Evolutionary conservation across 2,888 invertebrate species (phyloP).

Genomic region (Tryphoninae sp.): DNA sequence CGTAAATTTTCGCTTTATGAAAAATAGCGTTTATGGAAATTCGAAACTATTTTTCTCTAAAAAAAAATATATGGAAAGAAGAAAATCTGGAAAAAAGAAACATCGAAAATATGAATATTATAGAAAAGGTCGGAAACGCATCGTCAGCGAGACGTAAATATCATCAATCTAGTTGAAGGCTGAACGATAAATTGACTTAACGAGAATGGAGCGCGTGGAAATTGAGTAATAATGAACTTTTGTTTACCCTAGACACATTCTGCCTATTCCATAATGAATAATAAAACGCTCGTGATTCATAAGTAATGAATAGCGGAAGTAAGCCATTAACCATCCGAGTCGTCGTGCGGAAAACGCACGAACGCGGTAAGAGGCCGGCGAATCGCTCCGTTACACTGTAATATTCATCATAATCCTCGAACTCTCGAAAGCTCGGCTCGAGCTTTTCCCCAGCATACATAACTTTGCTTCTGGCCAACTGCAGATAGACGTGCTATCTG

Average conservation of each 20-base stretch:
- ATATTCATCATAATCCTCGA: slow-evolving; percentile 34
- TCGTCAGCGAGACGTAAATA: neutral
- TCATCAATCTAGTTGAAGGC: neutral
- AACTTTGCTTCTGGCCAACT: slow-evolving; percentile 21
- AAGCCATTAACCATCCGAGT: neutral
- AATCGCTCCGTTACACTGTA: slow-evolving; percentile 7
- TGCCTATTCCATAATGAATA: neutral
- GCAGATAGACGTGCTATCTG: slow-evolving; percentile 14
- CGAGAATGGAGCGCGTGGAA: neutral
- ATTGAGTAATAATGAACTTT: slow-evolving; percentile 13
- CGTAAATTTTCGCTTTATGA: neutral
- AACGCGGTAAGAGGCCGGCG: neutral
- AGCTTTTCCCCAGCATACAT: slow-evolving; percentile 2
- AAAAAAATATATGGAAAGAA: neutral
- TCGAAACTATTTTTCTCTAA: neutral
- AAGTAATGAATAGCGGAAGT: slow-evolving; percentile 27
- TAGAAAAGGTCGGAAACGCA: neutral
- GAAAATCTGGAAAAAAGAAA: neutral
- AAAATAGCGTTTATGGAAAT: neutral
- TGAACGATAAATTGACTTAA: neutral
- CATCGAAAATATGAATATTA: neutral
- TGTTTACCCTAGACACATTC: neutral
- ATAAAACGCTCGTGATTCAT: slow-evolving; percentile 10
- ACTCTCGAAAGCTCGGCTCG: neutral
- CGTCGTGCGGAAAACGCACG: neutral